These are phyloP conservation scores for Megaceryle torquata DNA, from an alignment of 2,113 vertebrate species.

Conservation along the genomic window DNA sequence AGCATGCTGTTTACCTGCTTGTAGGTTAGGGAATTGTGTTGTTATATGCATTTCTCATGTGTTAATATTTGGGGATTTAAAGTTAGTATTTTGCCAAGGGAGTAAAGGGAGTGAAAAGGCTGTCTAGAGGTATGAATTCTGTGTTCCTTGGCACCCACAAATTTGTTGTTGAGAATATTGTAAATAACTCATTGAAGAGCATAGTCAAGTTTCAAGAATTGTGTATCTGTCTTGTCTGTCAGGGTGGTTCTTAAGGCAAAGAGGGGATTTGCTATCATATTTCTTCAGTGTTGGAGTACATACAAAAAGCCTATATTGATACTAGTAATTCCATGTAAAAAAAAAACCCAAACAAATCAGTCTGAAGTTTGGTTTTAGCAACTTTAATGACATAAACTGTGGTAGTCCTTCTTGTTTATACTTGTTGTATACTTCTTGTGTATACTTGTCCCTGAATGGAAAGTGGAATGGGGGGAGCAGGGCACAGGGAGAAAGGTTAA, in stretches of 20 bases:
- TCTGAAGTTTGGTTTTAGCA: neutral
- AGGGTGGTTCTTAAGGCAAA: neutral
- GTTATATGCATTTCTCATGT: neutral
- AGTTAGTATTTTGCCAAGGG: neutral
- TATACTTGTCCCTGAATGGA: neutral
- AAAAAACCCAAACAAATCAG: neutral
- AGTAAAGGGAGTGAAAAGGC: neutral
- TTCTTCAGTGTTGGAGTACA: neutral
- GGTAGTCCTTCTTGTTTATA: neutral
- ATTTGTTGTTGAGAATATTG: neutral
- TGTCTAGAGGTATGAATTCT: neutral
- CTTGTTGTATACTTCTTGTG: neutral
- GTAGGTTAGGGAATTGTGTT: neutral
- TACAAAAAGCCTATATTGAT: neutral
- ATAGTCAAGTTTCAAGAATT: neutral
- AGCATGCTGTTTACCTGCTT: neutral
- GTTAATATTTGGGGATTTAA: neutral
- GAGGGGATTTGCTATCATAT: neutral
- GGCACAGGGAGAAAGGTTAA: slow-evolving; percentile 41
- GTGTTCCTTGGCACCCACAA: neutral
- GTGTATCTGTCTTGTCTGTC: neutral
- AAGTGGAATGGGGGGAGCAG: neutral
- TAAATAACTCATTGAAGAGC: neutral
- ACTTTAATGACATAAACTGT: neutral
- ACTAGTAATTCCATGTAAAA: neutral